Percentiles rank a stretch among this genome's conserved stretches.
phyloP scores from a whole-genome alignment of 2,797 vertebrate species.

The Rhinogobio ventralis region DNA sequence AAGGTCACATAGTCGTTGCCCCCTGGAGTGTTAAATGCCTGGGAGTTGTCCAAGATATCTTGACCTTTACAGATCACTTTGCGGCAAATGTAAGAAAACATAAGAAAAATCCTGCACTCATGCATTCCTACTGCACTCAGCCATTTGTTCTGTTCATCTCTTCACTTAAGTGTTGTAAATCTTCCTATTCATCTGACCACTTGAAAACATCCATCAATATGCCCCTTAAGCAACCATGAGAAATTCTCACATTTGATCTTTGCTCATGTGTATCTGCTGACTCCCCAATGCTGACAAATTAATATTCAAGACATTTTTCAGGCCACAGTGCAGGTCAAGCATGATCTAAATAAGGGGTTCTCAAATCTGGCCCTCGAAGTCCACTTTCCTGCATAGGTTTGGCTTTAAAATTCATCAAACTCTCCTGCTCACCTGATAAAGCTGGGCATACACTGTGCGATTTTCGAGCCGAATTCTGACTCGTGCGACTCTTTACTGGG shows the following conservation, averaged over 20 bases:
- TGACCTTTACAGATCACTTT: slow-evolving; percentile 37
- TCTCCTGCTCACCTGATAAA: no score
- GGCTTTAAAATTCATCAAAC: no score
- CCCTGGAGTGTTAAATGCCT: slow-evolving; percentile 19
- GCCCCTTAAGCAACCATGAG: neutral
- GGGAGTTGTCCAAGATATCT: slow-evolving; percentile 5
- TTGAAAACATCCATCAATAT: neutral
- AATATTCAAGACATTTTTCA: neutral
- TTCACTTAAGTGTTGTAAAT: neutral
- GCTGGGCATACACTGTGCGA: no score
- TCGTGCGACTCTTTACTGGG: no score
- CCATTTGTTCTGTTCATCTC: neutral
- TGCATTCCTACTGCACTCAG: neutral
- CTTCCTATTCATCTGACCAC: neutral
- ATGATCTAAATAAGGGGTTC: neutral
- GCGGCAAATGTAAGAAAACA: neutral
- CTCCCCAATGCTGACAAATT: neutral
- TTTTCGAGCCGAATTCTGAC: no score
- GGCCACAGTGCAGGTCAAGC: neutral
- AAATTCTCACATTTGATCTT: neutral
- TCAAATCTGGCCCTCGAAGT: no score
- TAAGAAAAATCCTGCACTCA: neutral
- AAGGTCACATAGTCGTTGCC: slow-evolving; percentile 29
- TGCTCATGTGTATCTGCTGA: neutral
- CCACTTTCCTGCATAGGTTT: no score